These are phyloP conservation scores for Mastacembelus armatus DNA, from an alignment of 2,797 vertebrate species.

Conservation along the genomic window DNA sequence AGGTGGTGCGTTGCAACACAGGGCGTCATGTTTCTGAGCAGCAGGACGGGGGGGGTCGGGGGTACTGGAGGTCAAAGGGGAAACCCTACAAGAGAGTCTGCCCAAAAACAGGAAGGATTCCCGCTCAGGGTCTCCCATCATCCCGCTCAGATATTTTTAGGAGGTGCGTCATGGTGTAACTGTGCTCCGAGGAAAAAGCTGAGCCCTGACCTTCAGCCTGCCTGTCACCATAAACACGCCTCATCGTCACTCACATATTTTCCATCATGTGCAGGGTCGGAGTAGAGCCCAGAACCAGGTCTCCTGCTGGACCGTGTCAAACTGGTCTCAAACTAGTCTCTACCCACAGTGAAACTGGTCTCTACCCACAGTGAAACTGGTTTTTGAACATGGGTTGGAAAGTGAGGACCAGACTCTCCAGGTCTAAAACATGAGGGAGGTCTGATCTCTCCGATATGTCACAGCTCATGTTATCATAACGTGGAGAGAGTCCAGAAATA, in stretches of 20 bases:
- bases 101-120: conserved; percentile 78
- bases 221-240: conserved; percentile 2
- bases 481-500: conserved; percentile 31
- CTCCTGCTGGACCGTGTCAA: no score
- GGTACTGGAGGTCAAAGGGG: conserved; percentile 32
- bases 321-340: no score
- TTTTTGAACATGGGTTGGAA: no score
- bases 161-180: conserved; percentile 12
- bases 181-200: conserved; percentile 23
- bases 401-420: no score
- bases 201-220: conserved; percentile 44
- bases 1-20: conserved; percentile 9
- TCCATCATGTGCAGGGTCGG: not conserved
- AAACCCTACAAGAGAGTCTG: conserved; percentile 56
- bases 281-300: not conserved
- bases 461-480: conserved; percentile 26
- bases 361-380: no score
- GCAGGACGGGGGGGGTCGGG: conserved; percentile 22
- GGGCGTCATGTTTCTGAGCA: conserved; percentile 13
- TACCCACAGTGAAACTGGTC: no score
- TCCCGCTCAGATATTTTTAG: conserved; percentile 72
- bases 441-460: conserved; percentile 2
- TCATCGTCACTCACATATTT: not conserved
- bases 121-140: conserved; percentile 87
- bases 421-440: not conserved